Base-by-base conservation (phyloP, 2,888 invertebrate species). In the Petrolisthes cinctipes region DNA sequence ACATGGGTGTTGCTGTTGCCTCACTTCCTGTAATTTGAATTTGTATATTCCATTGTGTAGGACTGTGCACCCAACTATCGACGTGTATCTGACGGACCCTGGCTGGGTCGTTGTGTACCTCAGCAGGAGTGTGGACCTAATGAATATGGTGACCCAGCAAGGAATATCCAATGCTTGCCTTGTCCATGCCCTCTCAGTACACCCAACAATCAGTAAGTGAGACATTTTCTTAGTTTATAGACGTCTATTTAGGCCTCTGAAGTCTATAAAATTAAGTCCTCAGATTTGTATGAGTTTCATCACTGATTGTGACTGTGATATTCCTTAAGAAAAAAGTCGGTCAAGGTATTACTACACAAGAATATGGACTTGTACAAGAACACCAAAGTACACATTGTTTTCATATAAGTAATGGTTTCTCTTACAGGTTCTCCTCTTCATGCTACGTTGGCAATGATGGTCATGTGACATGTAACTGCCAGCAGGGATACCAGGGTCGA, bases 31-130 rank as follows among this genome's bases (percentile, higher is more conserved):
- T 17, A 53, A n/a, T 78, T 53, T 23, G 6, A 76, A 71, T 86
- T 37, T 54, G 66, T 23, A n/a, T 23, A 2, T 23, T 23, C 71
- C 6, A 95, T 76, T 68, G 68, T n/a, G 93, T 93, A 89, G 92
- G 95, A 96, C 92, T 98, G 98, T 92, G 96, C 95, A 14, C 95
- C 96, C 85, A 98, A 98, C 76, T 98, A 95, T 92, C 96, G 96
- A 0, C 94, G 97, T 93, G 93, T 95, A 4, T 94, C 94, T 11
- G 94, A 94, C 82, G 98, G 98, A 17, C 94, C 98, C 0, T 99
- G 98, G 92, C 94, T 99, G 85, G 97, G 97, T 61, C 93, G 95
- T 6, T 98, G 98, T 92, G 96, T 94, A 66, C 92, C 93, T 66
- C 93, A 93, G 91, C 92, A 94, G 37, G 92, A 92, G 83, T 98